Conservation (phyloP, 2,888 invertebrate genomes). For the Erebia epiphron region DNA sequence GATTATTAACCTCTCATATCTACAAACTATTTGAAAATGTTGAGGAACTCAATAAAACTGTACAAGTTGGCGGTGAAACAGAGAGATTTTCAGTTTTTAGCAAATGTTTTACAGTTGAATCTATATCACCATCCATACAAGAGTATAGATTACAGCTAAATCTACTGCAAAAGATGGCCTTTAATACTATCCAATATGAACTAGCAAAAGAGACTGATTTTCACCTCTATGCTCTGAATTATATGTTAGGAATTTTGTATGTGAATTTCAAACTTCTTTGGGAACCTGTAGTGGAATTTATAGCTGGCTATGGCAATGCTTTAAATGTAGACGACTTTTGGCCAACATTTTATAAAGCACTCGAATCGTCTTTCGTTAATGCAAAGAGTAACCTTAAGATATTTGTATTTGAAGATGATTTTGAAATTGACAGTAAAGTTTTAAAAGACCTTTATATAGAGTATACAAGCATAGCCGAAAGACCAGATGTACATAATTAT, state of each 20-base stretch:
- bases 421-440: slow-evolving; percentile 57
- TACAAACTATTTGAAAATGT: slow-evolving; percentile 86
- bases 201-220: slow-evolving; percentile 82
- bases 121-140: slow-evolving; percentile 87
- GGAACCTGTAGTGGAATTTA: slow-evolving; percentile 90
- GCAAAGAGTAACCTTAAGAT: slow-evolving; percentile 64
- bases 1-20: slow-evolving; percentile 88
- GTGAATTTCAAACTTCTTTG: slow-evolving; percentile 95
- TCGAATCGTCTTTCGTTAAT: slow-evolving; percentile 79
- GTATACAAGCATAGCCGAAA: slow-evolving; percentile 75
- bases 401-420: slow-evolving; percentile 65
- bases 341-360: slow-evolving; percentile 85
- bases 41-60: slow-evolving; percentile 71
- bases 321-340: slow-evolving; percentile 86
- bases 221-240: slow-evolving; percentile 87
- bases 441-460: slow-evolving; percentile 63
- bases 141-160: slow-evolving; percentile 91
- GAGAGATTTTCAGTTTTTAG: slow-evolving; percentile 85
- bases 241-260: slow-evolving; percentile 91
- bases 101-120: slow-evolving; percentile 88
- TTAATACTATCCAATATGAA: slow-evolving; percentile 83
- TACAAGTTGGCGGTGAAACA: slow-evolving; percentile 54
- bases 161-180: slow-evolving; percentile 88
- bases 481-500: slow-evolving; percentile 89
- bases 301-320: slow-evolving; percentile 88